phyloP scores from a whole-genome alignment of 1,140 invertebrate species.

The Ericerus pela region DNA sequence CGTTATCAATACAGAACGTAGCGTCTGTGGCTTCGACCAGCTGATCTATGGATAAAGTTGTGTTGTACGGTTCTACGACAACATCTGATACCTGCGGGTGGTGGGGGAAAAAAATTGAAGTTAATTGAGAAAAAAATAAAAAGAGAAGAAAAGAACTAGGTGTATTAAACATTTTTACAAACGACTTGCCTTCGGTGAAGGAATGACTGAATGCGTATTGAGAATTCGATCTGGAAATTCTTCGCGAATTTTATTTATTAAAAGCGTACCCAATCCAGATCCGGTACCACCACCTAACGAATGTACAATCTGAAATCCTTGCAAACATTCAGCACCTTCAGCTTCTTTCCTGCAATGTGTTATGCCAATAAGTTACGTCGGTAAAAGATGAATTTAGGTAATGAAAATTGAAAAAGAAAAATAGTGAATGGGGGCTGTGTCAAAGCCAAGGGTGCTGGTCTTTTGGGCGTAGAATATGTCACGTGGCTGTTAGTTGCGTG shows the following conservation, averaged over 20 bases:
- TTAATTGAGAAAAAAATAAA: neutral
- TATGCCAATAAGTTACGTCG: too few relatives aligned
- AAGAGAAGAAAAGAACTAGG: neutral
- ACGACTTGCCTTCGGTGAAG: slow-evolving; percentile 40
- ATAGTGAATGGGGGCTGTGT: too few relatives aligned
- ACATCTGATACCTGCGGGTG: slow-evolving; percentile 34
- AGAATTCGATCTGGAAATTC: slow-evolving; percentile 43
- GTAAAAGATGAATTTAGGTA: too few relatives aligned
- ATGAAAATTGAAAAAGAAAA: too few relatives aligned
- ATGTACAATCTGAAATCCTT: slow-evolving; percentile 38
- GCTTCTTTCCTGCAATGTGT: slow-evolving; percentile 43
- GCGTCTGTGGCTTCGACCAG: slow-evolving; percentile 40
- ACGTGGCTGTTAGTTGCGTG: too few relatives aligned
- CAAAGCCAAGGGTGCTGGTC: too few relatives aligned
- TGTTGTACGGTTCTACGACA: slow-evolving; percentile 43
- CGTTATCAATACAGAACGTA: slow-evolving; percentile 41
- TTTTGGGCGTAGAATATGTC: too few relatives aligned
- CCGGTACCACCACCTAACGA: slow-evolving; percentile 47
- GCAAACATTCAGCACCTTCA: slow-evolving; percentile 38
- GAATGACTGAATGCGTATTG: slow-evolving; percentile 46
- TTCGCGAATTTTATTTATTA: slow-evolving; percentile 37
- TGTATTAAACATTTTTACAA: neutral
- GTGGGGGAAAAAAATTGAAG: neutral
- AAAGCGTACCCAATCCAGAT: slow-evolving; percentile 40
- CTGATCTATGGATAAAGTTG: slow-evolving; percentile 40